These are phyloP conservation scores for Archaeoteleia sp. DNA, from an alignment of 2,888 invertebrate genomes.

Conservation along the genomic window DNA sequence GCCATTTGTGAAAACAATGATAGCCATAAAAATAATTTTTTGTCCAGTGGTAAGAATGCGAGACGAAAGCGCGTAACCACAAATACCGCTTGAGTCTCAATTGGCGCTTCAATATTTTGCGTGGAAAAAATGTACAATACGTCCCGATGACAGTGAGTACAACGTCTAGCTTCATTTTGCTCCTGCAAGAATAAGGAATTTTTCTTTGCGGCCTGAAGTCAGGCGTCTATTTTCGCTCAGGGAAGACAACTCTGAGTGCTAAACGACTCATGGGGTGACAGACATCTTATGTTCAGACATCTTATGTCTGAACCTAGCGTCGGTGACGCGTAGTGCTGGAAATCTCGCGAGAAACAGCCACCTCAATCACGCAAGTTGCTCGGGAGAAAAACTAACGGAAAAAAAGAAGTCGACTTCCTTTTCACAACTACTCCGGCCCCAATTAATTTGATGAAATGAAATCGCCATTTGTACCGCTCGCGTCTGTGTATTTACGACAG, in stretches of 20 bases:
- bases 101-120: no score
- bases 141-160: slow-evolving; percentile 15
- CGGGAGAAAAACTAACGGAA: neutral
- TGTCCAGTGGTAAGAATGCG: no score
- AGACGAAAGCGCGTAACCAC: no score
- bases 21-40: no score
- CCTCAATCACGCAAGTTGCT: slow-evolving; percentile 7
- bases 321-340: slow-evolving; percentile 30
- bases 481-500: slow-evolving; percentile 41
- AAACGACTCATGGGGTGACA: slow-evolving; percentile 25
- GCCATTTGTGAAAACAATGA: no score
- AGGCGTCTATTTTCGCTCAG: slow-evolving; percentile 40
- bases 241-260: slow-evolving; percentile 18
- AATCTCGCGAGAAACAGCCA: slow-evolving; percentile 14
- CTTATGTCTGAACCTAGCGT: neutral
- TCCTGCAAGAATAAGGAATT: slow-evolving; percentile 12
- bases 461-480: slow-evolving; percentile 40
- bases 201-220: slow-evolving; percentile 16
- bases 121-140: slow-evolving; percentile 9
- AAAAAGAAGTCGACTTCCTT: slow-evolving; percentile 27
- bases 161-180: slow-evolving; percentile 7
- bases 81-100: no score
- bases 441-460: slow-evolving; percentile 48
- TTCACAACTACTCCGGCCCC: slow-evolving; percentile 28
- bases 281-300: slow-evolving; percentile 23